Percentiles rank a stretch among this genome's conserved stretches.
These are phyloP conservation scores for Alca torda DNA, from an alignment of 2,797 vertebrate genomes.

Conservation along the genomic window DNA sequence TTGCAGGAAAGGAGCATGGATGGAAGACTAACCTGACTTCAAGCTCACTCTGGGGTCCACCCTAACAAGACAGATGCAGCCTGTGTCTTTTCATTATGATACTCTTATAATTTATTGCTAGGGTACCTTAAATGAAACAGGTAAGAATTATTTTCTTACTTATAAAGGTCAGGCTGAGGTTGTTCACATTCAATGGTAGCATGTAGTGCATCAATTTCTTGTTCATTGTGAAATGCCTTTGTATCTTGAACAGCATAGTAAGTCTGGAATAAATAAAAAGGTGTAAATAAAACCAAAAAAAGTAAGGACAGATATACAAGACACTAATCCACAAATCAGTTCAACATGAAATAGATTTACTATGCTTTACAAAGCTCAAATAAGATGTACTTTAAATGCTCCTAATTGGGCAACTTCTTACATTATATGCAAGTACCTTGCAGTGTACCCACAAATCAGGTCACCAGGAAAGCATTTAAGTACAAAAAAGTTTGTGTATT, in stretches of 20 bases:
- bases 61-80: background rate
- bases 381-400: background rate
- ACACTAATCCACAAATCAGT: background rate
- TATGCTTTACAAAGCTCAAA: background rate
- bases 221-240: conserved; percentile 88
- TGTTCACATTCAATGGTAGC: conserved; percentile 98
- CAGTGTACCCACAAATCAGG: background rate
- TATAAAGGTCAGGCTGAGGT: conserved; percentile 97
- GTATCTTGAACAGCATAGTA: conserved; percentile 95
- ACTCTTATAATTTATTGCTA: background rate
- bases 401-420: background rate
- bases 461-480: background rate
- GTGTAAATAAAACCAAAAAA: background rate
- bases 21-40: background rate
- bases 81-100: background rate
- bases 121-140: background rate
- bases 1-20: background rate
- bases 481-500: background rate
- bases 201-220: conserved; percentile 86
- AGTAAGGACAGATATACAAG: background rate
- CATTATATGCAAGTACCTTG: background rate
- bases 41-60: background rate
- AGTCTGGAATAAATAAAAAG: conserved; percentile 76
- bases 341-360: background rate
- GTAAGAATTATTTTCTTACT: conserved; percentile 78